Conservation (phyloP, 2,797 vertebrate genomes). For the Mus spretus region DNA sequence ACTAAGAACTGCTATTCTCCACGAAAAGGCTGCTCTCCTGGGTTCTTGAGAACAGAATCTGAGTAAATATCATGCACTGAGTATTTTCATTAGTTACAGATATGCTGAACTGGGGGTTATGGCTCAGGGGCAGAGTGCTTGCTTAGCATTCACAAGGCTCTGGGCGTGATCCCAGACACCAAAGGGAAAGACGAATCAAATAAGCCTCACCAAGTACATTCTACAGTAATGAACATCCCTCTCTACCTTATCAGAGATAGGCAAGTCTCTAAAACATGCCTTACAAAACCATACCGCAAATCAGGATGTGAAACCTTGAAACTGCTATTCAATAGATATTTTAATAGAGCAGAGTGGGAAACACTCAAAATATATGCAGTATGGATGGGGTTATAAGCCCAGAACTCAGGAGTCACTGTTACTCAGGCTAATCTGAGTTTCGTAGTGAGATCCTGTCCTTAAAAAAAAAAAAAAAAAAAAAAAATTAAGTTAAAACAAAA, state of each 20-base stretch:
- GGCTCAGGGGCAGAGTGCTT: not conserved
- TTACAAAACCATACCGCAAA: not conserved
- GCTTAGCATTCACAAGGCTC: not conserved
- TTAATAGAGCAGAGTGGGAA: not conserved
- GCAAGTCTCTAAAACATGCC: not conserved
- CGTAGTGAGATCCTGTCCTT: not conserved
- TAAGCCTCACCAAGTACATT: not conserved
- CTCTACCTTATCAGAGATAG: not conserved
- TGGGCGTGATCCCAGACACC: not conserved
- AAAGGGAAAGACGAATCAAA: not conserved
- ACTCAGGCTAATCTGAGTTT: not conserved
- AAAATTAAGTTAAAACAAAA: not conserved
- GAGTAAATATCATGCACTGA: not conserved
- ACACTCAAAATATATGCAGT: not conserved
- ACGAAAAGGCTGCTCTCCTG: not conserved
- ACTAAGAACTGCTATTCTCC: conserved; percentile 17
- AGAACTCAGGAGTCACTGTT: not conserved
- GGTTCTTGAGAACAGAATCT: conserved; percentile 45
- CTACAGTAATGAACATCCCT: conserved; percentile 10
- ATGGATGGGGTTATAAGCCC: not conserved
- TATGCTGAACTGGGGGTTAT: not conserved
- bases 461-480: conserved; percentile 33
- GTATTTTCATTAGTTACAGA: conserved; percentile 50
- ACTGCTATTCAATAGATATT: not conserved
- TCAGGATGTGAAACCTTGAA: not conserved